Evolutionary conservation across 2,797 vertebrate genomes (phyloP).

Genomic region (Protosalanx chinensis): DNA sequence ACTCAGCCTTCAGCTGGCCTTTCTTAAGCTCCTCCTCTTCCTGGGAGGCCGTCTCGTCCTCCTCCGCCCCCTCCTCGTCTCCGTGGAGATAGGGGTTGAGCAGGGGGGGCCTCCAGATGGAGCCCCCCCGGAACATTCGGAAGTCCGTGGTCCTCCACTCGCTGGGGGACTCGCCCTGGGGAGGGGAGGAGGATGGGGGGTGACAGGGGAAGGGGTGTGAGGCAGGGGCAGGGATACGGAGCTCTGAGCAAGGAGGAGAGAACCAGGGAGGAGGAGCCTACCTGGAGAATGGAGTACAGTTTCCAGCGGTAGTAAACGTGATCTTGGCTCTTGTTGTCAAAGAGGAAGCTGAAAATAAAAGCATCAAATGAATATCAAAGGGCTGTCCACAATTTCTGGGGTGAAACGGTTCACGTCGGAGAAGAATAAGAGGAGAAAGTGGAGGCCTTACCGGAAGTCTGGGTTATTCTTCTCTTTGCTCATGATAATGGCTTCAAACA

Average conservation of each 20-base stretch:
- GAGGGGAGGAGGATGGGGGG: background rate
- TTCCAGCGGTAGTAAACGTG: constrained; percentile 84
- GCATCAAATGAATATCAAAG: background rate
- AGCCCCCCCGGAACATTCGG: constrained; percentile 78
- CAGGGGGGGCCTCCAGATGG: constrained; percentile 77
- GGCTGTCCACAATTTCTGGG: background rate
- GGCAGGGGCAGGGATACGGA: background rate
- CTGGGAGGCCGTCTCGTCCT: constrained; percentile 37
- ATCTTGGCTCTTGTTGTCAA: constrained; percentile 81
- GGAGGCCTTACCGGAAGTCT: constrained; percentile 69
- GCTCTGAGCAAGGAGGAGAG: background rate
- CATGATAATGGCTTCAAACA: constrained; percentile 84
- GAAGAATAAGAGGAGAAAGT: background rate
- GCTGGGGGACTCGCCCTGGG: constrained; percentile 72
- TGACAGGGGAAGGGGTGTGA: background rate
- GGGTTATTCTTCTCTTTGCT: constrained; percentile 79
- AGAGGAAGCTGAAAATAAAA: constrained; percentile 72
- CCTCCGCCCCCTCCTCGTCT: constrained; percentile 58
- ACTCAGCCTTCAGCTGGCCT: constrained; percentile 78
- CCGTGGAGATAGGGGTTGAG: constrained; percentile 71
- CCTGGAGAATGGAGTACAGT: constrained; percentile 80
- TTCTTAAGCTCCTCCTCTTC: constrained; percentile 79
- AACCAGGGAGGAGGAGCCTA: constrained; percentile 29
- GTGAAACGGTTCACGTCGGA: background rate
- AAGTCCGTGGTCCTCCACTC: constrained; percentile 76